These are phyloP conservation scores for Lamellibrachia satsuma DNA, from an alignment of 2,888 invertebrate genomes.

Conservation along the genomic window DNA sequence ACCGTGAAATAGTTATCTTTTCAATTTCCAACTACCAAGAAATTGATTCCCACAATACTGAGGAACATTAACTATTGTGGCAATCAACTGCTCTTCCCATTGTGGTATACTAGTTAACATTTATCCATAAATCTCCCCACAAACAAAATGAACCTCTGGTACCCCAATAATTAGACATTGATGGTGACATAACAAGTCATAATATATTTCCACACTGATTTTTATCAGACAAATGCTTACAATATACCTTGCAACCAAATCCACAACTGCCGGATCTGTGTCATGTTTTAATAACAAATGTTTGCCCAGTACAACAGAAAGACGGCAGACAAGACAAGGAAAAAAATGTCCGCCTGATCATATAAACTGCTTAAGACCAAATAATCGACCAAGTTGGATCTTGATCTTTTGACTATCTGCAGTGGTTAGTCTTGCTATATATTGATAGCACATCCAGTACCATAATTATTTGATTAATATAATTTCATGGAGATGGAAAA, in stretches of 20 bases:
- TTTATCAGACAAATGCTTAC: conserved; percentile 17
- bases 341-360: background rate
- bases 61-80: no score
- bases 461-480: background rate
- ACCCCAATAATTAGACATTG: no score
- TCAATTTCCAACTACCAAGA: no score
- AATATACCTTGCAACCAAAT: background rate
- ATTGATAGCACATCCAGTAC: background rate
- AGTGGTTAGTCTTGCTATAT: background rate
- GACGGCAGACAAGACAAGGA: background rate
- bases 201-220: background rate
- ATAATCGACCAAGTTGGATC: background rate
- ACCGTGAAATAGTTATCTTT: no score
- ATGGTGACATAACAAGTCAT: background rate
- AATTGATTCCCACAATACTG: no score
- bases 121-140: no score
- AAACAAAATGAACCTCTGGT: no score
- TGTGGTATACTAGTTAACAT: no score
- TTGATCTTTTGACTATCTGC: background rate
- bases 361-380: background rate
- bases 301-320: background rate
- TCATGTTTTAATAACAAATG: background rate
- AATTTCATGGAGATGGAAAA: background rate
- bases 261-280: background rate
- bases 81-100: no score